Percentiles rank a stretch among this genome's conserved stretches.
Evolutionary conservation across 2,113 vertebrate genomes (phyloP).

Genomic region (Mungos mungo): DNA sequence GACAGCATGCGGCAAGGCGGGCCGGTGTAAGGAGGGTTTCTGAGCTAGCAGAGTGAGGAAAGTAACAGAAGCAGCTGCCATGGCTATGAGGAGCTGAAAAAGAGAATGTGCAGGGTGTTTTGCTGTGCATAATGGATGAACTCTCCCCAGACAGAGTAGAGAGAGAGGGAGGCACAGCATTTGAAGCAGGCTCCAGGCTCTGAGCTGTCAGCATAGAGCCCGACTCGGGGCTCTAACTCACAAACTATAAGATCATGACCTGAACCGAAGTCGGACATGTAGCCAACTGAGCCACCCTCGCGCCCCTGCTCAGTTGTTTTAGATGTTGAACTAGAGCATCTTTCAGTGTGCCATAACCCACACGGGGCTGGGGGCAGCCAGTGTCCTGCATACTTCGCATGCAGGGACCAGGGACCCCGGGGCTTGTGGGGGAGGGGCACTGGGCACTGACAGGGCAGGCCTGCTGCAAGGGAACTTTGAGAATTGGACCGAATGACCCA

Average conservation of each 20-base stretch:
- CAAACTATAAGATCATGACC: too few species aligned
- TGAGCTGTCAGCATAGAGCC: too few species aligned
- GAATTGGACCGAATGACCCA: background rate
- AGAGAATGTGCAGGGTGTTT: background rate
- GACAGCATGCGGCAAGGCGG: background rate
- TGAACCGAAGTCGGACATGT: too few species aligned
- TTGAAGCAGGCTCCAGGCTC: too few species aligned
- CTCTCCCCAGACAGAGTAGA: background rate
- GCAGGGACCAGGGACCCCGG: too few species aligned
- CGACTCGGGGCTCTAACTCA: too few species aligned
- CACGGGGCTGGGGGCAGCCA: rapidly evolving
- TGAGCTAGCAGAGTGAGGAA: background rate
- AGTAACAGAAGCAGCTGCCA: background rate
- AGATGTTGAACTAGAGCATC: background rate
- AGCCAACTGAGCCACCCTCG: too few species aligned
- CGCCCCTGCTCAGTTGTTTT: background rate
- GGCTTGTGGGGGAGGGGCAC: background rate
- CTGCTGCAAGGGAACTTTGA: background rate
- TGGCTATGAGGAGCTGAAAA: background rate
- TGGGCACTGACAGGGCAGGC: background rate
- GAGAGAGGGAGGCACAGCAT: too few species aligned
- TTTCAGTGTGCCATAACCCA: background rate
- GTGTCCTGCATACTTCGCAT: rapidly evolving
- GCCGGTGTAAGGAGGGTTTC: background rate
- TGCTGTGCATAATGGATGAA: background rate